Evolutionary conservation across 2,888 invertebrate species (phyloP).

Genomic region (Pyrgus malvae): DNA sequence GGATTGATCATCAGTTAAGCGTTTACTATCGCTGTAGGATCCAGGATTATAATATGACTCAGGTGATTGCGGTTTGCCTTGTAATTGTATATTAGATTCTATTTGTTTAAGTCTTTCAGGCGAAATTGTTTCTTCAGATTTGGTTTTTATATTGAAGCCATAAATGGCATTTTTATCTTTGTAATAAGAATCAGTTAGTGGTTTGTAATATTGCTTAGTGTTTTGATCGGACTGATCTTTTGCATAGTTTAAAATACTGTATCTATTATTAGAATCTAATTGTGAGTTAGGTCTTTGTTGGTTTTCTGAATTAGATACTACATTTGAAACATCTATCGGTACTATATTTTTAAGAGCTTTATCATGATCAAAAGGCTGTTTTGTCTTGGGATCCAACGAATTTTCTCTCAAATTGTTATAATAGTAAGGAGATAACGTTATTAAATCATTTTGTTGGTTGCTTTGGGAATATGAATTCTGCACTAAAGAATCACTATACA

Average conservation of each 20-base stretch:
- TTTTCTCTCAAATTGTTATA: conserved; percentile 53
- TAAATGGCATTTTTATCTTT: conserved; percentile 70
- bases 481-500: conserved; percentile 45
- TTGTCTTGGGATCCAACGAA: conserved; percentile 52
- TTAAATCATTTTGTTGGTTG: conserved; percentile 55
- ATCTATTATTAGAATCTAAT: conserved; percentile 48
- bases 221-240: conserved; percentile 60
- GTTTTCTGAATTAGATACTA: conserved; percentile 58
- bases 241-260: conserved; percentile 46
- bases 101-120: conserved; percentile 51
- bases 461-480: conserved; percentile 45
- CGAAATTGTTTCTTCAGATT: conserved; percentile 51
- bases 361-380: conserved; percentile 71
- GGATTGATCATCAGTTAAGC: conserved; percentile 46
- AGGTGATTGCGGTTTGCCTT: conserved; percentile 49
- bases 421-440: conserved; percentile 62
- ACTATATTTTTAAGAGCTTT: conserved; percentile 76
- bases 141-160: conserved; percentile 62
- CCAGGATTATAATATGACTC: conserved; percentile 50
- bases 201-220: conserved; percentile 57
- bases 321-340: conserved; percentile 72
- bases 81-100: conserved; percentile 49
- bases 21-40: conserved; percentile 42
- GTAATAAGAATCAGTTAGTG: conserved; percentile 63
- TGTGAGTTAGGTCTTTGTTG: conserved; percentile 44